A percentile compares a stretch with the other conserved stretches of the same genome.
phyloP scores from a whole-genome alignment of 2,113 vertebrate species.

The Corythornis cristatus region DNA sequence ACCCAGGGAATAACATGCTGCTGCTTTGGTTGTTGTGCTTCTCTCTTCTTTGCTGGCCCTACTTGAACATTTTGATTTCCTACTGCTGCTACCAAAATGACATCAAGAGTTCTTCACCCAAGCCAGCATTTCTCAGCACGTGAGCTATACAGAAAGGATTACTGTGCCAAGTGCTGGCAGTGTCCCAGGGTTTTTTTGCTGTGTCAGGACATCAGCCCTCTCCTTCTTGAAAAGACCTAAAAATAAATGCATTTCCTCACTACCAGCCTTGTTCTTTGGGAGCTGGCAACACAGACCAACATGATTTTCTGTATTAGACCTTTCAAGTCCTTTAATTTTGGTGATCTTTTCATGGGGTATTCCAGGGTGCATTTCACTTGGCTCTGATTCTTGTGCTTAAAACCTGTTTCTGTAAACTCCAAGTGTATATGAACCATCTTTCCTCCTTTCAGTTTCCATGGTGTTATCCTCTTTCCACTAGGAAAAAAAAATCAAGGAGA shows the following conservation, averaged over 20 bases:
- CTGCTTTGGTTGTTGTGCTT: background rate
- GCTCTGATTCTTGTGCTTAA: background rate
- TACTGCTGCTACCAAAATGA: background rate
- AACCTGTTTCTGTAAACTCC: background rate
- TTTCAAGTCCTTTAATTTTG: background rate
- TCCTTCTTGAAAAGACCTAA: background rate
- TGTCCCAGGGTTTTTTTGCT: slow-evolving; percentile 19
- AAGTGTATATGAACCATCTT: background rate
- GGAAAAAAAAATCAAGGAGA: background rate
- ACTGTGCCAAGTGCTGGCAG: background rate
- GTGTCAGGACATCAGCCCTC: slow-evolving; percentile 26
- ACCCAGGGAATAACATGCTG: background rate
- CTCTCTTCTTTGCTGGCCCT: background rate
- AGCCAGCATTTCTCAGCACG: background rate
- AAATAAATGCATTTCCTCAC: slow-evolving; percentile 1
- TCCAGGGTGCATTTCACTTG: background rate
- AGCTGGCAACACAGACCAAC: background rate
- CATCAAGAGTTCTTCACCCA: background rate
- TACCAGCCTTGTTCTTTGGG: background rate
- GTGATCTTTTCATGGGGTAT: background rate
- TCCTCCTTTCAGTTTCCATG: background rate
- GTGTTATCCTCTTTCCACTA: background rate
- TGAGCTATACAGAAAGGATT: background rate
- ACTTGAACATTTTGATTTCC: background rate
- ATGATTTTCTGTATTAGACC: background rate